Conservation (phyloP, 35 echinoderm and acorn worm species). For the Strongylocentrotus purpuratus region DNA sequence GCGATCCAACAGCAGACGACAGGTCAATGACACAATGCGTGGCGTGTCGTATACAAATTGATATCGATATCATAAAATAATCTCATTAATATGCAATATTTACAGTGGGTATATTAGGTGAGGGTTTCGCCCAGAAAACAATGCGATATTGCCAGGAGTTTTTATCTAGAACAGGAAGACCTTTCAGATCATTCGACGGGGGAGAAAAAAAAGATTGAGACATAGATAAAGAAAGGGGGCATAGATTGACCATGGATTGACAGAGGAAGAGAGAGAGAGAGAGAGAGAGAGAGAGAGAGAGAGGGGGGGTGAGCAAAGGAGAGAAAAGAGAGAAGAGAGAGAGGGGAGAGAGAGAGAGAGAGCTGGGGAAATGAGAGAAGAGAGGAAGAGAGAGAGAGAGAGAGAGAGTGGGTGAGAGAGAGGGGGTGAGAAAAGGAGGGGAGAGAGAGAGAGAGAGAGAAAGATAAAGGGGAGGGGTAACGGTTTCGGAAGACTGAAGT, state of each 20-base stretch:
- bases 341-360: not conserved
- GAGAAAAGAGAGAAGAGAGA: not conserved
- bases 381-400: not conserved
- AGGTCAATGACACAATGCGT: not conserved
- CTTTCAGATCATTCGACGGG: not conserved
- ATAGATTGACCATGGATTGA: not conserved
- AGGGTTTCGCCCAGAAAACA: not conserved
- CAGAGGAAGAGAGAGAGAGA: not conserved
- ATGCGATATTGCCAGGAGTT: not conserved
- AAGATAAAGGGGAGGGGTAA: not conserved
- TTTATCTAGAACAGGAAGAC: not conserved
- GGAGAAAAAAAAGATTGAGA: too few relatives aligned
- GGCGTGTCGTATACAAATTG: not conserved
- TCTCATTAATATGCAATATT: not conserved
- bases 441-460: too few relatives aligned
- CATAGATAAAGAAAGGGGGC: not conserved
- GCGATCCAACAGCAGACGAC: not conserved
- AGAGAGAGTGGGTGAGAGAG: not conserved
- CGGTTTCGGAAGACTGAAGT: too few relatives aligned
- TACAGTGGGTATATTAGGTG: not conserved
- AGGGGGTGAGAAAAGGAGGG: not conserved
- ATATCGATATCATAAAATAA: conserved; percentile 5
- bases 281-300: not conserved
- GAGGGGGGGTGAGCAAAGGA: not conserved
- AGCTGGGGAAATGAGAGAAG: not conserved